These are phyloP conservation scores for Odontocerum albicorne DNA, from an alignment of 2,888 invertebrate species.

Conservation along the genomic window DNA sequence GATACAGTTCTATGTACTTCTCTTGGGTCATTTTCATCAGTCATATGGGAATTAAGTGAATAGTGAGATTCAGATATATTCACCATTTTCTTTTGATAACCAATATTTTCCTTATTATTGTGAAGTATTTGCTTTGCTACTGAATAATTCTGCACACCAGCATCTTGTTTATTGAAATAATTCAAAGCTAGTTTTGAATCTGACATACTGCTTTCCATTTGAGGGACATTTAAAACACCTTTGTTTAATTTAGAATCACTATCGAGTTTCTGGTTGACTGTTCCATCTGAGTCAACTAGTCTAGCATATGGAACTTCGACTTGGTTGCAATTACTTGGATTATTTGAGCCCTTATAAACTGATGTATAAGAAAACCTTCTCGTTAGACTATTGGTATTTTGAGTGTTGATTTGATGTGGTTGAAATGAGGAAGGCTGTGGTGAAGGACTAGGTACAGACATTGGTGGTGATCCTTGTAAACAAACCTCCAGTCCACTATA, in stretches of 20 bases:
- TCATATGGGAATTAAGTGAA: constrained; percentile 61
- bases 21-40: constrained; percentile 61
- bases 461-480: constrained; percentile 65
- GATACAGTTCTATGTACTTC: constrained; percentile 83
- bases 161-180: constrained; percentile 63
- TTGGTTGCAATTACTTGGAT: constrained; percentile 51
- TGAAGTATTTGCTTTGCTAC: constrained; percentile 45
- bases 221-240: constrained; percentile 58
- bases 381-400: constrained; percentile 46
- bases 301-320: constrained; percentile 80
- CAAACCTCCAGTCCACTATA: constrained; percentile 79
- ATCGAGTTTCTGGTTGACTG: constrained; percentile 64
- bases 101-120: constrained; percentile 44
- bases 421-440: constrained; percentile 51
- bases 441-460: constrained; percentile 49
- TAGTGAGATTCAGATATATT: constrained; percentile 69
- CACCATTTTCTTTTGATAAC: constrained; percentile 51
- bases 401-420: constrained; percentile 41
- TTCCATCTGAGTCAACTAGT: constrained; percentile 65
- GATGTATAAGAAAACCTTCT: constrained; percentile 55
- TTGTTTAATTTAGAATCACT: constrained; percentile 71
- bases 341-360: constrained; percentile 52
- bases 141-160: constrained; percentile 38
- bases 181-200: constrained; percentile 84
- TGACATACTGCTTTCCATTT: constrained; percentile 78